phyloP scores from a whole-genome alignment of 2,113 vertebrate species.

The Sigmodon hispidus region DNA sequence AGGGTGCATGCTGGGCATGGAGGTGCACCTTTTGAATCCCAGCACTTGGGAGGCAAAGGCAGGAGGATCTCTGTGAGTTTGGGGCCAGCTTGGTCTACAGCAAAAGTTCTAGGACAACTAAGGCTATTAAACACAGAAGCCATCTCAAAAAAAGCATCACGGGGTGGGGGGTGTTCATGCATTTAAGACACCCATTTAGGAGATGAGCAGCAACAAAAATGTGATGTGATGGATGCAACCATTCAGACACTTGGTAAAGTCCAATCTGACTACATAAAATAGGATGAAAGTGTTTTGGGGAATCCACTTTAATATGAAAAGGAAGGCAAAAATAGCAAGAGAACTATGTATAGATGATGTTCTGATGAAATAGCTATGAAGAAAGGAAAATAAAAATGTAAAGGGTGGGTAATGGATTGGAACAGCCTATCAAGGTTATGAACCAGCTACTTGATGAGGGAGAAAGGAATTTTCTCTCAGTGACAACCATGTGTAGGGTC shows the following conservation, averaged over 20 bases:
- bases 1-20: not conserved
- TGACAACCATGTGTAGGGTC: not conserved
- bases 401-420: not conserved
- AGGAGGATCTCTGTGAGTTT: not conserved
- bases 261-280: not conserved
- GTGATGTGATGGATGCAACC: not conserved
- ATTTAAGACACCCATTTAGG: not conserved
- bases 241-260: not conserved
- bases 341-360: not conserved
- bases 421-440: not conserved
- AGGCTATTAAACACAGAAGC: not conserved
- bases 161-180: no score
- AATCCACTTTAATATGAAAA: not conserved
- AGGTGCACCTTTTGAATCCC: not conserved
- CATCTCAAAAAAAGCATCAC: no score
- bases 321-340: not conserved
- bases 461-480: slow-evolving; percentile 45
- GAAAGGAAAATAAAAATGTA: not conserved
- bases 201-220: not conserved
- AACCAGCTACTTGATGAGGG: slow-evolving; percentile 34
- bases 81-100: not conserved
- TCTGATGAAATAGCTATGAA: not conserved
- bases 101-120: no score
- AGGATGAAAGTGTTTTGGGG: not conserved
- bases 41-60: not conserved